Evolutionary conservation across 2,797 vertebrate genomes (phyloP).

Genomic region (Tiaroga cobitis): DNA sequence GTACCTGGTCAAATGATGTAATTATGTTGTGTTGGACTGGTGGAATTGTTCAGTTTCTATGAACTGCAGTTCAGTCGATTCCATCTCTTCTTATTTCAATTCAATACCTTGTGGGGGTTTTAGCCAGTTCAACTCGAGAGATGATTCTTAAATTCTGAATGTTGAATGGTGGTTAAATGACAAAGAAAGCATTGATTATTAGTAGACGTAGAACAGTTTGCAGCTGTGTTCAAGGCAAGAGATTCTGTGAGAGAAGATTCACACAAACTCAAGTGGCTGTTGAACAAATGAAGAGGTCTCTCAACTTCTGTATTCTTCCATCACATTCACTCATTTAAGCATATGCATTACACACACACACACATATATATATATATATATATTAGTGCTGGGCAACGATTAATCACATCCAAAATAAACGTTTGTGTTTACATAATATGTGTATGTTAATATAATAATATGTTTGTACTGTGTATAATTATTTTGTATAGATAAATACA

Average conservation of each 20-base stretch:
- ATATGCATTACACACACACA: too few species aligned
- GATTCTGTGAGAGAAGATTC: slow-evolving; percentile 1
- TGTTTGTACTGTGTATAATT: too few species aligned
- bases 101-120: neutral
- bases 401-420: too few species aligned
- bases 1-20: neutral
- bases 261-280: neutral
- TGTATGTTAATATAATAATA: too few species aligned
- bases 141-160: neutral
- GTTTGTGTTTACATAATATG: too few species aligned
- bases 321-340: neutral
- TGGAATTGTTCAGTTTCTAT: neutral
- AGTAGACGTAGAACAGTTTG: neutral
- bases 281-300: neutral
- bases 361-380: too few species aligned
- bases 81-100: neutral
- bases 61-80: neutral
- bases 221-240: slow-evolving; percentile 27
- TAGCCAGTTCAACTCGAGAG: neutral
- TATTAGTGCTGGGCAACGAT: too few species aligned
- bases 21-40: neutral
- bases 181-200: neutral
- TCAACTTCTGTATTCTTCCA: neutral
- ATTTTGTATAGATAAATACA: too few species aligned
- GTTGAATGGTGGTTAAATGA: neutral